A percentile compares a stretch with the other conserved stretches of the same genome.
Conservation (phyloP, 2,888 invertebrate genomes). For the Metalampra italica region DNA sequence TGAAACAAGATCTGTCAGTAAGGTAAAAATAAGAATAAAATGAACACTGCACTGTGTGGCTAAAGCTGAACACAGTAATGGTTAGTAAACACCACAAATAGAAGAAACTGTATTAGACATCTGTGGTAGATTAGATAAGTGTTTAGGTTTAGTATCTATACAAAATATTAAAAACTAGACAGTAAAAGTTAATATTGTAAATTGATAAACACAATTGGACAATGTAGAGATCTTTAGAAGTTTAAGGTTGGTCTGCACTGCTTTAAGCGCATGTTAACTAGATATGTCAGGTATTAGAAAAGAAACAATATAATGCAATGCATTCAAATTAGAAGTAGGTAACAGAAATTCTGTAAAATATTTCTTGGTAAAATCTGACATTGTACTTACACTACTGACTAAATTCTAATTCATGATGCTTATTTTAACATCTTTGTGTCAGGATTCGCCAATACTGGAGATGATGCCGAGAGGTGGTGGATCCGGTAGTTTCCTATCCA, state of each 20-base stretch:
- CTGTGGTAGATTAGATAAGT: constrained; percentile 4
- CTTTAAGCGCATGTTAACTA: constrained; percentile 27
- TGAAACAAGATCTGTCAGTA: constrained; percentile 70
- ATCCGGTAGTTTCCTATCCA: constrained; percentile 39
- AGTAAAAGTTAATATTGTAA: background rate
- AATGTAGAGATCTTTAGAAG: background rate
- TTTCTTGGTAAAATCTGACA: too few species aligned
- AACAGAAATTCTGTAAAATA: too few species aligned
- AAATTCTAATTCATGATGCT: too few species aligned
- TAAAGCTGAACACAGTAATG: constrained; percentile 42
- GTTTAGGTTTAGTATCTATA: background rate
- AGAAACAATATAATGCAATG: background rate
- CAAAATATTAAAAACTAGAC: background rate
- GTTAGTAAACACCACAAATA: constrained; percentile 19
- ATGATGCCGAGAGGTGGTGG: constrained; percentile 49
- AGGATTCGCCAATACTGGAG: constrained; percentile 72
- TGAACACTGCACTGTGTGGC: constrained; percentile 60
- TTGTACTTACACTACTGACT: too few species aligned
- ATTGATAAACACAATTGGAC: background rate
- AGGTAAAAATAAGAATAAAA: constrained; percentile 61
- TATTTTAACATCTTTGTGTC: too few species aligned
- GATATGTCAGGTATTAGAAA: background rate
- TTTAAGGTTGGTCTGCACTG: constrained; percentile 18
- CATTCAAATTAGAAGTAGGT: background rate
- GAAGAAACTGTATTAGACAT: constrained; percentile 13